Evolutionary conservation across 2,113 vertebrate genomes (phyloP).

Genomic region (Gopherus flavomarginatus): DNA sequence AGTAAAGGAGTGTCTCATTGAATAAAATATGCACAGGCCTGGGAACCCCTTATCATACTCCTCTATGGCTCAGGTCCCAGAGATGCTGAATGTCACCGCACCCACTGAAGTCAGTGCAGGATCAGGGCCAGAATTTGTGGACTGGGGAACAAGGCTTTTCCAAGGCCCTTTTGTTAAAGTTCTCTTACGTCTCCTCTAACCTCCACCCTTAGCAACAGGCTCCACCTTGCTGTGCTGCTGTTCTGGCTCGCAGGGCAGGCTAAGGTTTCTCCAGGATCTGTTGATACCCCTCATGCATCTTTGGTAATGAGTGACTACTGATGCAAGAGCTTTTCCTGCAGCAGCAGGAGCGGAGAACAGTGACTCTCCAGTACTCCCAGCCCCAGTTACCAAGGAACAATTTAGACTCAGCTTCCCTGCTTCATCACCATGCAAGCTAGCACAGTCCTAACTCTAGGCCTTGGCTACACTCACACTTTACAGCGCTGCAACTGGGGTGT

Average conservation of each 20-base stretch:
- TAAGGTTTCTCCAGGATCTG: background rate
- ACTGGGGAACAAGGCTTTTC: background rate
- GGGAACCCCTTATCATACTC: background rate
- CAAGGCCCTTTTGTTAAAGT: background rate
- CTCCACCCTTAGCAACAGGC: background rate
- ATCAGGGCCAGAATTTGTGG: accelerated
- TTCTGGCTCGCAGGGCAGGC: accelerated
- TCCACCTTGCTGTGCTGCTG: background rate
- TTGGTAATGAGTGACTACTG: accelerated
- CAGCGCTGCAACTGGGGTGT: no score
- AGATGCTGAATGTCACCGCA: background rate
- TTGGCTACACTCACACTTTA: no score
- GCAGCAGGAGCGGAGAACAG: background rate
- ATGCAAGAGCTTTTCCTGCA: background rate
- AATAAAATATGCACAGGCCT: background rate
- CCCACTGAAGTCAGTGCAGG: accelerated
- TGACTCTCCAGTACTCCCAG: accelerated
- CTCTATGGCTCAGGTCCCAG: background rate
- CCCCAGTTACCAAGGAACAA: background rate
- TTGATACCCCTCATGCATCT: accelerated
- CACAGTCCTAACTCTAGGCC: background rate
- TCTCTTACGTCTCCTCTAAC: background rate
- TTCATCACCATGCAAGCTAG: background rate
- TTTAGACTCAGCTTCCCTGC: background rate
- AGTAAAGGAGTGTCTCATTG: background rate